phyloP scores from a whole-genome alignment of 2,888 invertebrate species.

The Harpalus rubripes region DNA sequence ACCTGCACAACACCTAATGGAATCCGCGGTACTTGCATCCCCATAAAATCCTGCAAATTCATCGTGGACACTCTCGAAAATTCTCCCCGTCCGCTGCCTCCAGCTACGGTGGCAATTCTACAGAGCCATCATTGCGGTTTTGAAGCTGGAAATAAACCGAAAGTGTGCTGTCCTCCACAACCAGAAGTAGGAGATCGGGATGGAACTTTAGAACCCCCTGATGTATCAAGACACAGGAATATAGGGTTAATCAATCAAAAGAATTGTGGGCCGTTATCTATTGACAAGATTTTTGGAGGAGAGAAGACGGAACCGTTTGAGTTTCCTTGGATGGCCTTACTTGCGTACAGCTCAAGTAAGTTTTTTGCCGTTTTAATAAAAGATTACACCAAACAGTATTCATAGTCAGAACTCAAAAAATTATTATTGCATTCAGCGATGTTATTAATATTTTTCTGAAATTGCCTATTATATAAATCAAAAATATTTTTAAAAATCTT shows the following conservation, averaged over 20 bases:
- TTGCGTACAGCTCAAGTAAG: constrained; percentile 79
- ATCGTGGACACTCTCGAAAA: constrained; percentile 69
- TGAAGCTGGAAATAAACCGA: constrained; percentile 74
- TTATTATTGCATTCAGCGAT: no score
- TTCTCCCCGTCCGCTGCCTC: constrained; percentile 70
- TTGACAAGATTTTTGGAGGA: constrained; percentile 82
- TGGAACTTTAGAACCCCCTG: constrained; percentile 71
- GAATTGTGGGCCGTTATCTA: constrained; percentile 81
- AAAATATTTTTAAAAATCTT: no score
- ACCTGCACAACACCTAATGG: constrained; percentile 75
- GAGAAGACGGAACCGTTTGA: constrained; percentile 81
- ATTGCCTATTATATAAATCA: no score
- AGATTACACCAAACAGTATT: no score
- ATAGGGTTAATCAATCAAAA: constrained; percentile 74
- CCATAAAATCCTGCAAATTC: constrained; percentile 71
- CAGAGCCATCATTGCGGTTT: constrained; percentile 76
- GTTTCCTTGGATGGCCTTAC: constrained; percentile 88
- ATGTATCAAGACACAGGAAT: constrained; percentile 76
- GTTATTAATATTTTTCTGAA: no score
- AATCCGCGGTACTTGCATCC: constrained; percentile 74
- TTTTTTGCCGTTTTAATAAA: not conserved
- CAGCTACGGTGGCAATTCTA: constrained; percentile 67
- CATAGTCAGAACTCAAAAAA: no score
- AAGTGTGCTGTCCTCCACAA: constrained; percentile 80
- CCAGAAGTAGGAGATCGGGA: not conserved